Evolutionary conservation across 2,113 vertebrate genomes (phyloP), one percentile per base, ranked within the genome.

Genomic region (Amphilophus citrinellus): DNA sequence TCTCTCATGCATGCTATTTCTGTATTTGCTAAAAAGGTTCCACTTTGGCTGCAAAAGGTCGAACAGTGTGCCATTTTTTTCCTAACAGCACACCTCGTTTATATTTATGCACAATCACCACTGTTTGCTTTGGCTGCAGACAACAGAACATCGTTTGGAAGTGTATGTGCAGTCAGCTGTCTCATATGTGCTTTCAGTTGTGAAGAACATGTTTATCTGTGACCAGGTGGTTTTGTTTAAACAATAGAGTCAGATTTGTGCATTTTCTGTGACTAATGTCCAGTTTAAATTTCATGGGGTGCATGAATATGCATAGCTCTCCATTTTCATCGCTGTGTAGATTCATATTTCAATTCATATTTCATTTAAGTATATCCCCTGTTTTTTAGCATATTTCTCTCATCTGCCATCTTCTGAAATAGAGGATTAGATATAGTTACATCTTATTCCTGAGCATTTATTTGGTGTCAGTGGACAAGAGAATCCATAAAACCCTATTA

Each of bases 41-140:
- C 2, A 37, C 37, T 35, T 75, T 42, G 79, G 57, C 76, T 88
- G 71, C 17, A 20, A 62, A 84, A 50, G 62, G 60, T 66, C 60
- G 63, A 66, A 27, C 30, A 44, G 14, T 15, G 32, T 73, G 39
- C 2, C 7, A 22, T 24, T 24, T 66, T 66, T 42, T 66, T 35
- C 68, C 68, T 73, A 53, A 73, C 24, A 73, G 30, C 66, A 73
- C 24, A 73, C 47, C 47, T 9, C 3, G 6, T 63, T 80, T 53
- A 71, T 80, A 84, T 88, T 84, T 76, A 86, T 66, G 79, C 86
- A 84, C 85, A 89, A 80, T 88, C 62, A 27, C 79, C 13, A 37
- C 32, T 80, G 77, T 87, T 88, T 88, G 58, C 84, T 81, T 82
- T 84, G 76, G 58, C 47, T 56, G 65, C 61, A 9, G 39, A 83